Percentiles rank a stretch among this genome's conserved stretches.
phyloP scores from a whole-genome alignment of 2,797 vertebrate species.

The Catostomus latipinnis region DNA sequence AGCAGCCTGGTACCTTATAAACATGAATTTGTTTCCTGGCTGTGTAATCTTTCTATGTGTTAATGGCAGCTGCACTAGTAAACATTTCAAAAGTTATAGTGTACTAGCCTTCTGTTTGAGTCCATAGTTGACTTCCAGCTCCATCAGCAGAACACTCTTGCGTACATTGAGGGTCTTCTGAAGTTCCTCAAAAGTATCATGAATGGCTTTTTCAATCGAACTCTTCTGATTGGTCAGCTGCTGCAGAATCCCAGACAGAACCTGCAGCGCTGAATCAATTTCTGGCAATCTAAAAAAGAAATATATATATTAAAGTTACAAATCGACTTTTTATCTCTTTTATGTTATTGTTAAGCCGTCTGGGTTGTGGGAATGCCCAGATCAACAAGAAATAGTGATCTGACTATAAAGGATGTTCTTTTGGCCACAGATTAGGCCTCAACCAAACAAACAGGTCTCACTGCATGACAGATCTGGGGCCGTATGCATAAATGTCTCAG shows the following conservation, averaged over 20 bases:
- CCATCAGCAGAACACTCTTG: constrained; percentile 96
- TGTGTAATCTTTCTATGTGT: no score
- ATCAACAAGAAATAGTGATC: no score
- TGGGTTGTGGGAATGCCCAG: no score
- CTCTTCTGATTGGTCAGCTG: constrained; percentile 93
- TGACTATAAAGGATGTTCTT: neutral
- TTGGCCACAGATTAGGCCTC: neutral
- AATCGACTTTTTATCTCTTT: neutral
- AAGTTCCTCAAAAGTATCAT: constrained; percentile 92
- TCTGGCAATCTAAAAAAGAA: constrained; percentile 86
- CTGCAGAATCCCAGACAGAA: constrained; percentile 93
- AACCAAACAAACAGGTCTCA: neutral
- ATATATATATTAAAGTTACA: neutral
- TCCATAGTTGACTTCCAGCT: constrained; percentile 97
- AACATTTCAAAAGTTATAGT: neutral
- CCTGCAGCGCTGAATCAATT: constrained; percentile 91
- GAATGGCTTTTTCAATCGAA: constrained; percentile 93
- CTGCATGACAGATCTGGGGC: neutral
- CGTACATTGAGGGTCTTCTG: constrained; percentile 96
- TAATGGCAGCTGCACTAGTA: no score
- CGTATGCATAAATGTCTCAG: no score
- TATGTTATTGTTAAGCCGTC: neutral
- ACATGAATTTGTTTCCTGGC: no score
- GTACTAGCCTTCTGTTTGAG: constrained; percentile 95
- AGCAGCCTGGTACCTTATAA: neutral